A percentile compares a stretch with the other conserved stretches of the same genome.
phyloP scores from a whole-genome alignment of 2,797 vertebrate species.

The Oreochromis grahami region DNA sequence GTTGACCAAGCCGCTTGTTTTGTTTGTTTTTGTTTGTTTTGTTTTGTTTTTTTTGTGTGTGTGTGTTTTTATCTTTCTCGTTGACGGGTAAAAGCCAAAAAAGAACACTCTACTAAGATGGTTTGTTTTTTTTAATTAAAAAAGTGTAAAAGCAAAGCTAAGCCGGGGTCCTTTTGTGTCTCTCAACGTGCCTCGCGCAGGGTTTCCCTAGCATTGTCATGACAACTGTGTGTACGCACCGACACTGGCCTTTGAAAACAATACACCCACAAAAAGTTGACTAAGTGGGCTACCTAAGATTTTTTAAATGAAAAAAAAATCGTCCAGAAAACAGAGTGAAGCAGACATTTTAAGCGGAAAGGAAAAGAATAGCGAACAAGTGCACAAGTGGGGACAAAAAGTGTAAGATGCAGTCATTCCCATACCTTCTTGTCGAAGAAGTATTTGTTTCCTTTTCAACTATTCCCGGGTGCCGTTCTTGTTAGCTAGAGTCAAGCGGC shows the following conservation, averaged over 20 bases:
- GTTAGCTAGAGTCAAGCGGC: neutral
- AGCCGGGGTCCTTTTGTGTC: conserved; percentile 59
- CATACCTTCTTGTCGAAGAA: conserved; percentile 60
- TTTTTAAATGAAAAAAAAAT: neutral
- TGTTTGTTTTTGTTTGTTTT: neutral
- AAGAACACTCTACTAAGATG: neutral
- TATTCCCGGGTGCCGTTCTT: neutral
- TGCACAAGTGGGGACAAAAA: conserved; percentile 12
- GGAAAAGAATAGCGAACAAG: conserved; percentile 11
- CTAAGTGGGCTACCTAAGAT: conserved; percentile 1
- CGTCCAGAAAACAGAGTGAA: neutral
- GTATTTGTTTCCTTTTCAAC: neutral
- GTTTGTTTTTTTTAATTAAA: neutral
- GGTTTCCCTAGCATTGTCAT: conserved; percentile 76
- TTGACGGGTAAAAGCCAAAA: neutral
- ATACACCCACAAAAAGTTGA: conserved; percentile 27
- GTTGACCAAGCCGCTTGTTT: neutral
- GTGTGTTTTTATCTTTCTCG: neutral
- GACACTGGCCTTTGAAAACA: conserved; percentile 54
- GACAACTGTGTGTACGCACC: conserved; percentile 72
- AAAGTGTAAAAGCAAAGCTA: neutral
- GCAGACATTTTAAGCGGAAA: neutral
- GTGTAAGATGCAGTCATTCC: conserved; percentile 15
- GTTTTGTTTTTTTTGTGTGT: neutral
- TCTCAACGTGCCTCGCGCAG: conserved; percentile 61